These are phyloP conservation scores for Lasioglossum oenotherae DNA, from an alignment of 2,888 invertebrate species.

Conservation along the genomic window DNA sequence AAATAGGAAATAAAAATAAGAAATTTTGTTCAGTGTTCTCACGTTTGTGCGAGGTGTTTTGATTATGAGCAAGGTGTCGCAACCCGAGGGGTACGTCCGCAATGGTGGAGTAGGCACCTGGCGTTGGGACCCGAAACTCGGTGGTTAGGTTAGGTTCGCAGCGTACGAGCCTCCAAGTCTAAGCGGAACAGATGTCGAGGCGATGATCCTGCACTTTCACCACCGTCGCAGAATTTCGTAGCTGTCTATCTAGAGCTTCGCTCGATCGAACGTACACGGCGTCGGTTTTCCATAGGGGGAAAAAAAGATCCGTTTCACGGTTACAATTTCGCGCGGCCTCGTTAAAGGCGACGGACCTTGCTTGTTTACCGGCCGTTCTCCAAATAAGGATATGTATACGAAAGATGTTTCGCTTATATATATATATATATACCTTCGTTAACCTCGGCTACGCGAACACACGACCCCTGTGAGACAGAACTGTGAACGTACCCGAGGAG, in stretches of 20 bases:
- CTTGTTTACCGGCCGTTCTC: constrained; percentile 18
- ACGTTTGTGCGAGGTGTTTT: neutral
- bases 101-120: constrained; percentile 28
- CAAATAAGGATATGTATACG: constrained; percentile 27
- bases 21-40: neutral
- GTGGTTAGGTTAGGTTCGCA: constrained; percentile 44
- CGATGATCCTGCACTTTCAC: constrained; percentile 57
- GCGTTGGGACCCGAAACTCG: constrained; percentile 32
- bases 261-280: neutral
- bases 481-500: neutral
- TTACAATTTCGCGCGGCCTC: neutral
- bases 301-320: neutral
- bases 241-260: neutral
- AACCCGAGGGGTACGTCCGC: constrained; percentile 36
- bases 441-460: constrained; percentile 17
- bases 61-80: constrained; percentile 49
- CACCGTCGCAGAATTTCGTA: neutral
- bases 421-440: no score
- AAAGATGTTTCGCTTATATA: constrained; percentile 46
- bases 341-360: neutral
- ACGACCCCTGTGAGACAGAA: constrained; percentile 5
- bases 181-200: constrained; percentile 22
- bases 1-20: neutral
- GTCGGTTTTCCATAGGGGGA: neutral
- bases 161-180: neutral